A percentile compares a stretch with the other conserved stretches of the same genome.
Evolutionary conservation across 2,888 invertebrate genomes (phyloP).

Genomic region (Drosophila nr. fundita): DNA sequence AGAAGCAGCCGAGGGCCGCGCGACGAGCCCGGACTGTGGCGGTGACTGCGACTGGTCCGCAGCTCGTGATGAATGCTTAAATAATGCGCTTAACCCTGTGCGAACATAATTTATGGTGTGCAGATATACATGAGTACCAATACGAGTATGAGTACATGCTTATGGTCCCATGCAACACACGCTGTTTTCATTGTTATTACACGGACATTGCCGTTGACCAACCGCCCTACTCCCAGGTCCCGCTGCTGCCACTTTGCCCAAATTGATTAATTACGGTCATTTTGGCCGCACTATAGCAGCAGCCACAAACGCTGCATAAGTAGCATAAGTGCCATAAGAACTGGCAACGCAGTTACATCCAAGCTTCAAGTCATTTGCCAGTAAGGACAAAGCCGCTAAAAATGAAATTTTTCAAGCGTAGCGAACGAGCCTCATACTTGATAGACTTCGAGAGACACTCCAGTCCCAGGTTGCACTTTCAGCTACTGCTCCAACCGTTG

Average conservation of each 20-base stretch:
- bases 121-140: conserved; percentile 71
- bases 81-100: conserved; percentile 83
- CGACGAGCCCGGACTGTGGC: conserved; percentile 7
- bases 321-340: conserved; percentile 76
- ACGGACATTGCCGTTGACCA: conserved; percentile 74
- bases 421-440: conserved; percentile 48
- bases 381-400: conserved; percentile 77
- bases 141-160: conserved; percentile 25
- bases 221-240: conserved; percentile 38
- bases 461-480: conserved; percentile 16
- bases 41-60: conserved; percentile 29
- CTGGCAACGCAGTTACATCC: conserved; percentile 55
- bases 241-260: conserved; percentile 71
- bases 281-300: conserved; percentile 44
- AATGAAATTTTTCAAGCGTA: conserved; percentile 76
- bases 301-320: conserved; percentile 63
- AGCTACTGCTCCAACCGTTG: conserved; percentile 40
- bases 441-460: conserved; percentile 1
- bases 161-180: conserved; percentile 54
- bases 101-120: conserved; percentile 84
- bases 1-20: conserved; percentile 23
- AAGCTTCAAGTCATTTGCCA: conserved; percentile 70
- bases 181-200: conserved; percentile 80
- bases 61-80: conserved; percentile 79
- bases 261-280: conserved; percentile 82